Evolutionary conservation across 2,888 invertebrate species (phyloP).

Genomic region (Phytoseiulus persimilis): DNA sequence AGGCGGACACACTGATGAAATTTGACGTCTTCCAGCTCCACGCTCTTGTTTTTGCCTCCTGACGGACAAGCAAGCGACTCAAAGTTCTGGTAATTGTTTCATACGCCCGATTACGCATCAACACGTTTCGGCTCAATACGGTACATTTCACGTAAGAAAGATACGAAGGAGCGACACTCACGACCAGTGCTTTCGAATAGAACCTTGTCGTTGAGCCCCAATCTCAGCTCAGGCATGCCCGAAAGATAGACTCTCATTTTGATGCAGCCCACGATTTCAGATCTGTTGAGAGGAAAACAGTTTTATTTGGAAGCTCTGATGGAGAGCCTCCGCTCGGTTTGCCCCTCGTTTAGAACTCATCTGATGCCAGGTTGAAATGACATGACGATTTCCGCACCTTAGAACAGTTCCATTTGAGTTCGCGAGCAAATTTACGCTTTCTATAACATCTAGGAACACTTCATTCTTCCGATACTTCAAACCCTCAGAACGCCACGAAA

Average conservation of each 20-base stretch:
- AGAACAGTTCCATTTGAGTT: constrained; percentile 94
- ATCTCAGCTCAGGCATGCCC: constrained; percentile 92
- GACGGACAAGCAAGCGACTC: constrained; percentile 26
- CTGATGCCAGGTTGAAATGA: too few species aligned
- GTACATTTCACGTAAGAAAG: background rate
- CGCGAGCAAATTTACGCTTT: constrained; percentile 88
- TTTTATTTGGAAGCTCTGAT: too few species aligned
- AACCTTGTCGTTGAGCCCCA: constrained; percentile 93
- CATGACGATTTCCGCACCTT: too few species aligned
- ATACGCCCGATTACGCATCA: background rate
- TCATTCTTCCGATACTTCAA: constrained; percentile 98
- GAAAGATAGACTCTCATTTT: constrained; percentile 97
- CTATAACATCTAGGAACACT: constrained; percentile 96
- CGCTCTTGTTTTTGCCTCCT: constrained; percentile 91
- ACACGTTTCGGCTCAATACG: background rate
- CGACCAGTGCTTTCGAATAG: constrained; percentile 91
- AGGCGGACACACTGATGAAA: constrained; percentile 96
- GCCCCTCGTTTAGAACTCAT: too few species aligned
- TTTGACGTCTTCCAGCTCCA: constrained; percentile 95
- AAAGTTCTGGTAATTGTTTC: background rate
- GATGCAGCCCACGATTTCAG: constrained; percentile 95
- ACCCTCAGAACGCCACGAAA: constrained; percentile 96
- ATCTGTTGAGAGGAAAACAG: background rate
- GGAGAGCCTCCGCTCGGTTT: too few species aligned
- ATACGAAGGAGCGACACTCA: constrained; percentile 47